Evolutionary conservation across 2,797 vertebrate species (phyloP).

Genomic region (Carduelis carduelis): DNA sequence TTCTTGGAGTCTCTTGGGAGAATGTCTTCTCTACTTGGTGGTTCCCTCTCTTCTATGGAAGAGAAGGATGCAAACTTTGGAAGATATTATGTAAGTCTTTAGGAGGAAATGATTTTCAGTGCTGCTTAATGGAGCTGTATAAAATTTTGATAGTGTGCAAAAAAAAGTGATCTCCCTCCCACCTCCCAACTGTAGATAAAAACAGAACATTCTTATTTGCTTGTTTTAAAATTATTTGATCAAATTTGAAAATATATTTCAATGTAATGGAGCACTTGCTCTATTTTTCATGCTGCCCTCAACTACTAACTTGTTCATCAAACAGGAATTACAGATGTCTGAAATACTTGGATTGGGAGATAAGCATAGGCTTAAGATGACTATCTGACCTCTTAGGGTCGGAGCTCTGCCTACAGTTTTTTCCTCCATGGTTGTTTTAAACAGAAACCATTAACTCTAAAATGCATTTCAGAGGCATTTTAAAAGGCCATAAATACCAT

Average conservation of each 20-base stretch:
- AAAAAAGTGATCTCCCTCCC: accelerated
- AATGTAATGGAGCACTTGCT: accelerated
- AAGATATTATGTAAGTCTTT: neutral
- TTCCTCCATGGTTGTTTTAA: neutral
- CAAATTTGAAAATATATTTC: neutral
- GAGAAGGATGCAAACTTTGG: neutral
- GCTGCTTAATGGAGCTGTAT: neutral
- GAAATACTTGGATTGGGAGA: neutral
- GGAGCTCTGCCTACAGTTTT: neutral
- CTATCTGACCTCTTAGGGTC: neutral
- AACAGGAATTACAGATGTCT: neutral
- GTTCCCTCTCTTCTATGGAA: neutral
- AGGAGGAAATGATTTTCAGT: neutral
- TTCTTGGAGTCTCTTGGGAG: neutral
- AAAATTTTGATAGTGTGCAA: neutral
- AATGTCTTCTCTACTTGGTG: neutral
- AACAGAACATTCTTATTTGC: neutral
- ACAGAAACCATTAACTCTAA: neutral
- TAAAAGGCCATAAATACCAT: neutral
- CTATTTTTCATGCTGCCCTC: neutral
- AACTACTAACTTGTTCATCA: neutral
- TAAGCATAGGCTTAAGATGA: neutral
- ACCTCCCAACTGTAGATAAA: neutral
- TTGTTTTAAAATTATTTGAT: neutral
- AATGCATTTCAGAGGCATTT: neutral